Base-by-base conservation (phyloP, 2,113 vertebrate species). In the Thalassarche chlororhynchos region DNA sequence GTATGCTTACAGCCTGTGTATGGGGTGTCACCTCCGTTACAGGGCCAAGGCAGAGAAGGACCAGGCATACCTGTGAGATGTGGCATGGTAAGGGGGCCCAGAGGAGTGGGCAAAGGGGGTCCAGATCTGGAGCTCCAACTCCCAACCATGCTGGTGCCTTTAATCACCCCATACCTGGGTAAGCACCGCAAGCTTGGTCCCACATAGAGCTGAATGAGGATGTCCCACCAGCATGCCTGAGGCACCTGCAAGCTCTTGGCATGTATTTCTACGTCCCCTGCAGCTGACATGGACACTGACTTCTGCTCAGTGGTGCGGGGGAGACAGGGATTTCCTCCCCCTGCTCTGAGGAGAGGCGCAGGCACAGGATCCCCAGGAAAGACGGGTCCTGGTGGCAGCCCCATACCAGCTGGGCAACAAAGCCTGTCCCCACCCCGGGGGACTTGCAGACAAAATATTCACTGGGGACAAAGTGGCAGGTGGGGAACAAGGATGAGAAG, bases 1-100 rank as follows among this genome's bases (percentile, higher is more conserved):
- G 31, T 6, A 15, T 9, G 2, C 31, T 65, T 29, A 24, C 20
- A 84, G 31, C 31, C 62, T 28, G 6, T 34, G 16, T 17, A 6
- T 13, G 15, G 25, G 26, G 6, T 83, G 64, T 60, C 58, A 72
- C 15, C 32, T 42, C 44, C 0, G 0, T 26, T 28, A 60, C 3
- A 1, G 44, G 79, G 40, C 34, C 58, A 49, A 54, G 65, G 62
- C 79, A 80, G n/a, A 4, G 36, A 60, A 36, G 47, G 26, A 13
- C 15, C 47, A 42, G 23, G 23, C 1, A 8, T 38, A n/a, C 49
- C 74, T 65, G 17, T 46, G 69, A 60, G 64, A 54, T 42, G 6
- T 10, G n/a, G 31, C 34, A 36, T 1, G 4, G 21, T n/a, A 21
- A 20, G 21, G 25, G 8, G 49, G 12, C 23, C 25, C 60, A 65